A percentile compares a stretch with the other conserved stretches of the same genome.
Evolutionary conservation across 1,140 invertebrate species (phyloP).

Genomic region (Lasioglossum baleicum): DNA sequence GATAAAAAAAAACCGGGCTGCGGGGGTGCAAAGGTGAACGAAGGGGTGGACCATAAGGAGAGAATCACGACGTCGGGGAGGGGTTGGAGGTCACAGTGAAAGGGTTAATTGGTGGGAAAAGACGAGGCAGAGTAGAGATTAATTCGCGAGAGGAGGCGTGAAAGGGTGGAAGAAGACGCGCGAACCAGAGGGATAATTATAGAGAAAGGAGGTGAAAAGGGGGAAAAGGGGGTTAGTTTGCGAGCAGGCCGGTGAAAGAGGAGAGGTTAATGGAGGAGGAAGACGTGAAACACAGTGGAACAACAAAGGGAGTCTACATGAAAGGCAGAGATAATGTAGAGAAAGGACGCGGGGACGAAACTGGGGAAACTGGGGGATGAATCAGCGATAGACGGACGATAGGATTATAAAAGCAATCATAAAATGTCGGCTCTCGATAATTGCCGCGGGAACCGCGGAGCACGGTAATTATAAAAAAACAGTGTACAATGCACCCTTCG

Average conservation of each 20-base stretch:
- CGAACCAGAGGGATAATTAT: constrained; percentile 9
- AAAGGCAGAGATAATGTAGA: constrained; percentile 9
- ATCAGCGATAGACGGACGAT: not conserved
- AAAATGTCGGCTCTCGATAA: not conserved
- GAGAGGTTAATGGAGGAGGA: constrained; percentile 10
- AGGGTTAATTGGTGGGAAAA: constrained; percentile 6
- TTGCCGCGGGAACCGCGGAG: too few relatives aligned
- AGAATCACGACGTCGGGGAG: not conserved
- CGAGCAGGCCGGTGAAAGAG: not conserved
- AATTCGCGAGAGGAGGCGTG: not conserved
- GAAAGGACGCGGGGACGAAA: not conserved
- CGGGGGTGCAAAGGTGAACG: not conserved
- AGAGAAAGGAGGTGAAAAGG: not conserved
- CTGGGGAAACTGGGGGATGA: not conserved
- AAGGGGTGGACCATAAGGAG: not conserved
- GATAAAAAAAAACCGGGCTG: too few relatives aligned
- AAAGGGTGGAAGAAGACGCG: not conserved
- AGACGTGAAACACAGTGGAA: constrained; percentile 16
- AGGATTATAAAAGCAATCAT: not conserved
- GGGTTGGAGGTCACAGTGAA: not conserved
- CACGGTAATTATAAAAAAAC: too few relatives aligned
- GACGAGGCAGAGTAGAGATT: not conserved
- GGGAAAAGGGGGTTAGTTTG: not conserved
- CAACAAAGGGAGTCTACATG: constrained; percentile 8
- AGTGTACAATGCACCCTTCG: too few relatives aligned